phyloP scores from a whole-genome alignment of 2,797 vertebrate genomes.

The Nannoperca australis region DNA sequence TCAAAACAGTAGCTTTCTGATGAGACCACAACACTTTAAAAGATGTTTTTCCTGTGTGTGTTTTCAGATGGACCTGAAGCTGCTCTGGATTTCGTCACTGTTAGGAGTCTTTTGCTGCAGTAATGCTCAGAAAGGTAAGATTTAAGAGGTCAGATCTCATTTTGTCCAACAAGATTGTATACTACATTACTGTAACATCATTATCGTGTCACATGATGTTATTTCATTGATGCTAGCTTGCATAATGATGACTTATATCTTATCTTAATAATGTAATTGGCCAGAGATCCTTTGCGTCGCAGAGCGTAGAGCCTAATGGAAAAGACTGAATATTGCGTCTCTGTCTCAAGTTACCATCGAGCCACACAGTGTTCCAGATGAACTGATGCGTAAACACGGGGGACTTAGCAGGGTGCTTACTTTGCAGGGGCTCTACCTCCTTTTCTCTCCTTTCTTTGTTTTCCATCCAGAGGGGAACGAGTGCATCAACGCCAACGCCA shows the following conservation, averaged over 20 bases:
- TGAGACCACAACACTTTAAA: background rate
- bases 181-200: background rate
- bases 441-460: constrained; percentile 63
- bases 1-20: background rate
- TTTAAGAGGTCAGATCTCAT: background rate
- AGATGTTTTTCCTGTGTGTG: constrained; percentile 44
- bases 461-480: constrained; percentile 91
- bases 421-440: constrained; percentile 51
- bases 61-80: constrained; percentile 90
- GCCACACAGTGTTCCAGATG: constrained; percentile 61
- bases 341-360: constrained; percentile 64
- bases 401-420: constrained; percentile 64
- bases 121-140: constrained; percentile 91
- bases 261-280: constrained; percentile 46
- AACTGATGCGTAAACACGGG: constrained; percentile 59
- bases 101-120: constrained; percentile 84
- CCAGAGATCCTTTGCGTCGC: constrained; percentile 50
- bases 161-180: background rate
- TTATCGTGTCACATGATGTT: constrained; percentile 22
- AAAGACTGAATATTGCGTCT: constrained; percentile 64
- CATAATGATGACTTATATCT: constrained; percentile 28
- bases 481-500: constrained; percentile 95
- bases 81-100: constrained; percentile 84
- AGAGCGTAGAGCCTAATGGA: constrained; percentile 58
- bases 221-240: constrained; percentile 27